Evolutionary conservation across 2,113 vertebrate species (phyloP).

Genomic region (Onychostoma macrolepis): DNA sequence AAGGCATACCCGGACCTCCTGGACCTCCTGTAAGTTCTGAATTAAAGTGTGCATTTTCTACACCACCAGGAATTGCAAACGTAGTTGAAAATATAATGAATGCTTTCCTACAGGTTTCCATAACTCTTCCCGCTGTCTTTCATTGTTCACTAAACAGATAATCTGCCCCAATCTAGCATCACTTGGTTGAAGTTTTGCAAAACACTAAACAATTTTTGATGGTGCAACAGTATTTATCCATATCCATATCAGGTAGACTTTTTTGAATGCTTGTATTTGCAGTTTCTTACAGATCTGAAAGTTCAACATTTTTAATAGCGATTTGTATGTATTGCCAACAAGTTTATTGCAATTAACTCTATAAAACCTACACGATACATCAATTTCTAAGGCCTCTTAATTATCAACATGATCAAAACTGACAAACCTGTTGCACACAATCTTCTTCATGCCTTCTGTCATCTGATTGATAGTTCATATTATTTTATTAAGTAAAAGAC

Average conservation of each 20-base stretch:
- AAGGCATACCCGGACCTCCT: conserved; percentile 82
- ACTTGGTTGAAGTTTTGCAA: not conserved
- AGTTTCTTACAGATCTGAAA: not conserved
- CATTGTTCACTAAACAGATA: not conserved
- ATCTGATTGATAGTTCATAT: too few relatives aligned
- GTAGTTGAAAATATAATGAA: not conserved
- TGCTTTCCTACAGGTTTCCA: not conserved
- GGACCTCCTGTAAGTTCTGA: conserved; percentile 77
- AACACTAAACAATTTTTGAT: not conserved
- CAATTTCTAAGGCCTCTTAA: not conserved
- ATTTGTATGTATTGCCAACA: not conserved
- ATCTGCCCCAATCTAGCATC: not conserved
- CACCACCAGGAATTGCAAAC: not conserved
- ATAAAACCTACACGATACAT: not conserved
- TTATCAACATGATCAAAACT: not conserved
- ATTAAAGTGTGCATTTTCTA: not conserved
- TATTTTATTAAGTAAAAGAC: not conserved
- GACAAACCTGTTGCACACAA: not conserved
- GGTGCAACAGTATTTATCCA: not conserved
- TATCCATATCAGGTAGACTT: not conserved
- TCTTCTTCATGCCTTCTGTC: not conserved
- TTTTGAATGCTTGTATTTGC: not conserved
- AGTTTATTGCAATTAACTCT: not conserved
- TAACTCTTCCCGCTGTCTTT: not conserved
- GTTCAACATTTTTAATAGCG: not conserved